Base-by-base conservation (phyloP, 1,140 invertebrate species). In the Conus ventricosus region DNA sequence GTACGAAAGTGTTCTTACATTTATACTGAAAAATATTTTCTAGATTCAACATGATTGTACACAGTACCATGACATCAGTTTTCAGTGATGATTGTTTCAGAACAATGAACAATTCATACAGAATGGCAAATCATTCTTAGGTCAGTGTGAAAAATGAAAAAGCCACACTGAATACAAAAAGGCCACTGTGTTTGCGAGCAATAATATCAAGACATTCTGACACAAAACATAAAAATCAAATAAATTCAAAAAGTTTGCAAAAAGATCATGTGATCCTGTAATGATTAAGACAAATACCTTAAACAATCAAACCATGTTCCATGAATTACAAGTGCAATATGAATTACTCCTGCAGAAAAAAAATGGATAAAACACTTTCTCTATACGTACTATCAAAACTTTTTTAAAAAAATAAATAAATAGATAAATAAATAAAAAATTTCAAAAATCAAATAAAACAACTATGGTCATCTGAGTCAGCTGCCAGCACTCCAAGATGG, bases 121-220 rank as follows among this genome's bases (percentile, higher is more conserved):
- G 39, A 78, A 27, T 51, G 17, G 39, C 76, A 78, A 3, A 78
- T 78, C 76, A 78, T 7, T 6, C 10, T 11, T 13, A 51, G 13
- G 6, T 51, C 80, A 81, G 80, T 81, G 80, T 81, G 80, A 81
- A 81, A 81, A 81, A 5, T 23, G 11, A 81, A 54, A 81, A 81
- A 81, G 51, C 53, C 80, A 81, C 80, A 81, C 80, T 81, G 80
- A 39, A 17, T 54, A 23, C 80, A 81, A 54, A 54, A 81, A 81
- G 80, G 80, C 80, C 80, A 54, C 80, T 20, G 27, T 4, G 17
- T 81, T 51, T 81, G 80, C 25, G 2, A 51, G 17, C 39, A 81
- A 17, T 54, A 54, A 54, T 17, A 80, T 20, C 25, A 80, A 15
- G 6, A 39, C 39, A 39, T 39, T 39, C 39, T 39, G 39, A 39